Conservation (phyloP, 2,113 vertebrate genomes). For the Callipepla squamata region DNA sequence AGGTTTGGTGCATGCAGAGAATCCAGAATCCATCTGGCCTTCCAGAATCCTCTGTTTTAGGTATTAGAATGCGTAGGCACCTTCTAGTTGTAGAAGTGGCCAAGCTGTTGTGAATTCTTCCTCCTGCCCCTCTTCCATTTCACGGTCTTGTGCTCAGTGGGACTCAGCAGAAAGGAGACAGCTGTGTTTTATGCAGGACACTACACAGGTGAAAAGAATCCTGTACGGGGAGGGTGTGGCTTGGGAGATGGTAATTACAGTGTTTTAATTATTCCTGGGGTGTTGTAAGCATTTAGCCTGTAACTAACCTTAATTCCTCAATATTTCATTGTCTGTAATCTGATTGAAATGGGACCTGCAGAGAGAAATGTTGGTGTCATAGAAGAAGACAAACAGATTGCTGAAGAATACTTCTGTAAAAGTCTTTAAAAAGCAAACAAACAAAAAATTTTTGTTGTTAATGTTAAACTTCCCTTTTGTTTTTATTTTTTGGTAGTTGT, state of each 20-base stretch:
- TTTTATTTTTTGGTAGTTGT: neutral
- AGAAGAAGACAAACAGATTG: neutral
- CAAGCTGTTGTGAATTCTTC: accelerated
- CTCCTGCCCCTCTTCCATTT: neutral
- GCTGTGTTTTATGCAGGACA: accelerated
- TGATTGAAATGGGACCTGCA: neutral
- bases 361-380: neutral
- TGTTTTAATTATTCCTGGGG: neutral
- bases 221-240: neutral
- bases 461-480: neutral
- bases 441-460: neutral
- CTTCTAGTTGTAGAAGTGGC: neutral
- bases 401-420: neutral
- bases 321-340: neutral
- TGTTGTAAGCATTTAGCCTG: neutral
- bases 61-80: neutral
- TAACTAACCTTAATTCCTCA: neutral
- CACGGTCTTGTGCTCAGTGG: neutral
- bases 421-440: neutral
- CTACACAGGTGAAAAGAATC: neutral
- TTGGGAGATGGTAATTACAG: neutral
- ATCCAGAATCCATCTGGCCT: neutral
- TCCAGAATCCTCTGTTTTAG: neutral
- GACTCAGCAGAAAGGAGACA: neutral
- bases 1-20: neutral